Evolutionary conservation across 2,888 invertebrate species (phyloP), one percentile per base, ranked within the genome.

Genomic region (Ornithoptera priamus): DNA sequence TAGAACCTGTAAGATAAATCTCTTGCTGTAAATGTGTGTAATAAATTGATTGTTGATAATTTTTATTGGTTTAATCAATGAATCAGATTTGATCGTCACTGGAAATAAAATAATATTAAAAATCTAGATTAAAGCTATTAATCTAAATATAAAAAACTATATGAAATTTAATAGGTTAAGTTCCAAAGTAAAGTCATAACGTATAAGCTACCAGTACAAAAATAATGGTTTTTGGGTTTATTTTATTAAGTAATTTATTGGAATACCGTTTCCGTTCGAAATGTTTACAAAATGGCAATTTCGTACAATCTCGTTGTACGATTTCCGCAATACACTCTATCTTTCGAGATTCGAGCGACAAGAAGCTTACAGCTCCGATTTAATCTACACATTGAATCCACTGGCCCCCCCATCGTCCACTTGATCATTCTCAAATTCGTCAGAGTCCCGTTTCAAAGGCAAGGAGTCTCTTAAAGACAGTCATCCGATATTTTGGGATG

Each of bases 341-440:
- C 66, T 62, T 66, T 60, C 66, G 58, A 59, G 56, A 17, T 10
- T n/a, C 63, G 46, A 18, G n/a, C 62, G 50, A 73, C 72, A 69
- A 73, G 71, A 70, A 63, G 72, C 73, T 76, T 74, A 75, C 69
- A 73, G 77, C 74, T 78, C 82, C 83, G 83, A 87, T 85, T 86
- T 81, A 77, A 79, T 78, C 76, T 75, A 63, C 70, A 67, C 75
- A 76, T 77, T 75, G 74, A 78, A 81, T 81, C 81, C 81, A 81
- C 81, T 81, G 73, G 70, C 75, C 71, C 77, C 85, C 85, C 85
- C 75, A 78, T 81, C 78, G 87, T 80, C 84, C 86, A 83, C 90
- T 90, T 84, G 86, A 87, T 89, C 87, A 85, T 85, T 78, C 84
- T 85, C 84, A 77, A 85, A 86, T 86, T 85, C 80, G 78, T 79